phyloP scores from a whole-genome alignment of 2,797 vertebrate species.

The Pteronotus mesoamericanus region DNA sequence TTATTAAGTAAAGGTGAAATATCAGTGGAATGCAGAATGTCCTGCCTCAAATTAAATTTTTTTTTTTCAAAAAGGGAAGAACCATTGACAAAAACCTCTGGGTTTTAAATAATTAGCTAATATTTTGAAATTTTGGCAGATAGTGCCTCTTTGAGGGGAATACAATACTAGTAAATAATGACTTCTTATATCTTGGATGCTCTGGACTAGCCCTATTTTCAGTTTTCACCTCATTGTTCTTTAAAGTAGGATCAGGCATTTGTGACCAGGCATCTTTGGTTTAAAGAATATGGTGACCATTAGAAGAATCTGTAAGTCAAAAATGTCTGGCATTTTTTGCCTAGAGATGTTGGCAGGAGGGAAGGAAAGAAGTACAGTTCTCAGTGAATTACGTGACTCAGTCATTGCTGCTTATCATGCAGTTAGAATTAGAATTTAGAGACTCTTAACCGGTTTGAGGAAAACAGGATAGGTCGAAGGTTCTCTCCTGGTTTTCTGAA shows the following conservation, averaged over 20 bases:
- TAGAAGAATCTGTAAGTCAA: background rate
- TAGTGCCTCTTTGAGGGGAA: background rate
- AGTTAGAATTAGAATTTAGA: constrained; percentile 40
- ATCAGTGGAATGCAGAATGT: background rate
- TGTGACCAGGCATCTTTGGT: background rate
- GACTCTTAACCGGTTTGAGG: background rate
- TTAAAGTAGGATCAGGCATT: background rate
- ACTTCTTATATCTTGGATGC: background rate
- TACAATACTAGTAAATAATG: background rate
- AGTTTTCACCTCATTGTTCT: background rate
- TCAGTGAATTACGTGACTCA: background rate
- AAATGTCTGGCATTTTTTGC: constrained; percentile 34
- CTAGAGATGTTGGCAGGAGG: background rate
- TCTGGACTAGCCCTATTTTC: background rate
- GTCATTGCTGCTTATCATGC: constrained; percentile 9
- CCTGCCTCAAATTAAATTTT: background rate
- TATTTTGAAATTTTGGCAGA: background rate
- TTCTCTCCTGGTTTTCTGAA: background rate
- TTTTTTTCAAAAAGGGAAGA: background rate
- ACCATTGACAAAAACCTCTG: background rate
- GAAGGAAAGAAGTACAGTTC: constrained; percentile 23
- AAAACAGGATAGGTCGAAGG: background rate
- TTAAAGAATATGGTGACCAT: background rate
- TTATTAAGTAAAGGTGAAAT: background rate
- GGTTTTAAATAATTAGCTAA: constrained; percentile 19